phyloP scores from a whole-genome alignment of 2,797 vertebrate genomes.

The Parauchenoglanis ngamensis region DNA sequence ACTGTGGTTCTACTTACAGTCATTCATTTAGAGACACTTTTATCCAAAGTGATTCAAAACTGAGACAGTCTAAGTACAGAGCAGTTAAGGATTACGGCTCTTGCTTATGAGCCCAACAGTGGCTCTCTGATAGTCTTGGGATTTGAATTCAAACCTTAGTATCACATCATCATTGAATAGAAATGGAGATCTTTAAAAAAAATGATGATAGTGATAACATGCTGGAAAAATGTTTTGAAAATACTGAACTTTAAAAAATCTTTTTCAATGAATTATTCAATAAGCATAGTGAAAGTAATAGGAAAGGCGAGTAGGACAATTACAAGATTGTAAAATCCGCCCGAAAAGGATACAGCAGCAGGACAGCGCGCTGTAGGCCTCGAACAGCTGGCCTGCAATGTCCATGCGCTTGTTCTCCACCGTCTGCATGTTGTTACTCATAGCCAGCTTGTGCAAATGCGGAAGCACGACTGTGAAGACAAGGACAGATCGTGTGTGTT shows the following conservation, averaged over 20 bases:
- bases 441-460: slow-evolving; percentile 93
- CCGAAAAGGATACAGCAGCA: slow-evolving; percentile 97
- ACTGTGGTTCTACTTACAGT: slow-evolving; percentile 12
- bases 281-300: not conserved
- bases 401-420: slow-evolving; percentile 92
- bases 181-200: not conserved
- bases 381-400: slow-evolving; percentile 94
- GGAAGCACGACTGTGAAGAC: slow-evolving; percentile 89
- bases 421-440: slow-evolving; percentile 92
- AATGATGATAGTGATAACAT: not conserved
- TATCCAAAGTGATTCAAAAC: not conserved
- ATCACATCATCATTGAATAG: not conserved
- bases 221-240: not conserved
- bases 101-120: not conserved
- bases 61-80: not conserved
- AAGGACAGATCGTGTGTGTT: not conserved
- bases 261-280: not conserved
- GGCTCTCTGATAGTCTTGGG: not conserved
- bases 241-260: too few species aligned
- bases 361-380: slow-evolving; percentile 98
- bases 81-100: not conserved
- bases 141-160: not conserved
- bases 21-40: not conserved
- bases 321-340: too few species aligned
- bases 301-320: not conserved